Evolutionary conservation across 2,888 invertebrate species (phyloP).

Genomic region (Ennomos erosarius): DNA sequence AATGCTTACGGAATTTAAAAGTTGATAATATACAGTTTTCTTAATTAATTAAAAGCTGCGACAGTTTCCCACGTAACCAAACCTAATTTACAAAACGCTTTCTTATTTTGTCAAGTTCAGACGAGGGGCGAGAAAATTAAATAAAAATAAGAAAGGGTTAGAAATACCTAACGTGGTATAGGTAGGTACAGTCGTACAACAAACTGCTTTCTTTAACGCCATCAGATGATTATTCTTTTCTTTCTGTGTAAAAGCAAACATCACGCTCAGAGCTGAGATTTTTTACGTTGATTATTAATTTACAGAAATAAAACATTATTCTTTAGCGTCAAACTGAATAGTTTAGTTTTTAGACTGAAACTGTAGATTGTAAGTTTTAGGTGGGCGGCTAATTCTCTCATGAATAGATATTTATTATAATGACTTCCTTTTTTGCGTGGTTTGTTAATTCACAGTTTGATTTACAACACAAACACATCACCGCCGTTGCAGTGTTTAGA

Average conservation of each 20-base stretch:
- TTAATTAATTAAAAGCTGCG: slow-evolving; percentile 10
- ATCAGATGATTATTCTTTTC: slow-evolving; percentile 19
- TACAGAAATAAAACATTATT: too few relatives aligned
- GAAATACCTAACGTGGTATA: not conserved
- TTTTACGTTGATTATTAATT: not conserved
- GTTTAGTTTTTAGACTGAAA: too few relatives aligned
- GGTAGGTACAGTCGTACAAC: not conserved
- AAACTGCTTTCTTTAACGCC: slow-evolving; percentile 12
- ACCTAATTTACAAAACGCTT: slow-evolving; percentile 18
- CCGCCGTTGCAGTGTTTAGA: slow-evolving; percentile 5
- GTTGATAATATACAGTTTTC: slow-evolving; percentile 8
- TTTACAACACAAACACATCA: slow-evolving; percentile 11
- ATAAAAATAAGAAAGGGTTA: slow-evolving; percentile 25
- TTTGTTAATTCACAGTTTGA: slow-evolving; percentile 12
- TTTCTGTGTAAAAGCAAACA: slow-evolving; percentile 8
- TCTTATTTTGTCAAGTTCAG: slow-evolving; percentile 21
- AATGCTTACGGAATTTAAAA: slow-evolving; percentile 6
- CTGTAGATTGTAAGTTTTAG: too few relatives aligned
- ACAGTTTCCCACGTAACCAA: slow-evolving; percentile 13
- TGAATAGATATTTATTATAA: not conserved
- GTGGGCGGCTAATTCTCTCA: too few relatives aligned
- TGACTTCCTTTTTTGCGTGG: slow-evolving; percentile 8
- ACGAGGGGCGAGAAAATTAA: slow-evolving; percentile 17
- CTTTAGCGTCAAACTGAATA: too few relatives aligned
- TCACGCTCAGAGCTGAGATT: not conserved